phyloP scores from a whole-genome alignment of 2,113 vertebrate genomes.

The Euleptes europaea region DNA sequence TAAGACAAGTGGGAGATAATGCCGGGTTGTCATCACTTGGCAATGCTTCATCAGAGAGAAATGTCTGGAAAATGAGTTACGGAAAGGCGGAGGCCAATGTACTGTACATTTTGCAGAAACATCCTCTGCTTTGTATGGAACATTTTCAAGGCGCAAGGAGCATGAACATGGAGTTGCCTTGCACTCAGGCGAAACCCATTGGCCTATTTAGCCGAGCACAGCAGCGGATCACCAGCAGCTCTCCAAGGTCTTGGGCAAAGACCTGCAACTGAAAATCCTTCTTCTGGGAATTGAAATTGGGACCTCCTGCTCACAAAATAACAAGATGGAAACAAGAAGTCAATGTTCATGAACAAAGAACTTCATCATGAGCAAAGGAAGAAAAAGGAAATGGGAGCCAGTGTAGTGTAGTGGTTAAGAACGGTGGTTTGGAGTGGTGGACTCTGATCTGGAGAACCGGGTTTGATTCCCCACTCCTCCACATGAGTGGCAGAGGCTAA shows the following conservation, averaged over 20 bases:
- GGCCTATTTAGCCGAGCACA: background rate
- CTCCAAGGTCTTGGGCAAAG: background rate
- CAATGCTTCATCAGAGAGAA: slow-evolving; percentile 11
- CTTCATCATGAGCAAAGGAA: too few relatives aligned
- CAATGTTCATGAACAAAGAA: too few relatives aligned
- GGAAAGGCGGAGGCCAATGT: background rate
- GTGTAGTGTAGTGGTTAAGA: too few relatives aligned
- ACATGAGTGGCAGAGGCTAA: too few relatives aligned
- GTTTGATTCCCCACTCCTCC: too few relatives aligned
- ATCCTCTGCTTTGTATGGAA: slow-evolving; percentile 1
- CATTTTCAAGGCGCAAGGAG: slow-evolving; percentile 3
- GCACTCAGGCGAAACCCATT: background rate
- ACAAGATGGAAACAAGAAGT: too few relatives aligned
- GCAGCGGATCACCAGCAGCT: background rate
- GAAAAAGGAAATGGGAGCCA: too few relatives aligned
- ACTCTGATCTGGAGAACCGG: too few relatives aligned
- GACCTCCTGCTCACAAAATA: too few relatives aligned
- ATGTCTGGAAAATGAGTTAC: background rate
- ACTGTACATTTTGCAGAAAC: slow-evolving; percentile 4
- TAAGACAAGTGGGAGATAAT: background rate
- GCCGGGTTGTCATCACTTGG: background rate
- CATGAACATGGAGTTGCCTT: background rate
- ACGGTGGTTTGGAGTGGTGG: too few relatives aligned
- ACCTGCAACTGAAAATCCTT: too few relatives aligned
- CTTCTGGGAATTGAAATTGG: too few relatives aligned